Evolutionary conservation across 2,888 invertebrate genomes (phyloP).

Genomic region (Heliconius cydno): DNA sequence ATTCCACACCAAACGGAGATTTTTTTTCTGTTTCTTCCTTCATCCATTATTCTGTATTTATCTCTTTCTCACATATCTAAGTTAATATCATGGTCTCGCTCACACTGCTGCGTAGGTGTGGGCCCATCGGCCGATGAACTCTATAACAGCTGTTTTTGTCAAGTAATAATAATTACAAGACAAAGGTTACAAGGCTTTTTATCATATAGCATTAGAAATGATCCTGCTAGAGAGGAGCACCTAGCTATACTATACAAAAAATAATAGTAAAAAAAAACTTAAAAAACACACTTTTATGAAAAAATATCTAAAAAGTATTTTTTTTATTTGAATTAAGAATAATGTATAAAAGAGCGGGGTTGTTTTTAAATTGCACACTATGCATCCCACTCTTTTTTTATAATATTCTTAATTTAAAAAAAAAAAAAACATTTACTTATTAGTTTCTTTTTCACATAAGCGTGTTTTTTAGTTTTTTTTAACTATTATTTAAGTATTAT

Average conservation of each 20-base stretch:
- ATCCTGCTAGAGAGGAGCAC: not conserved
- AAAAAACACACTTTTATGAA: too few relatives aligned
- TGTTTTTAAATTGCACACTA: too few relatives aligned
- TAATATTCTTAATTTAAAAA: too few relatives aligned
- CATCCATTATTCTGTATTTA: constrained; percentile 52
- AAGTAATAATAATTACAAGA: constrained; percentile 47
- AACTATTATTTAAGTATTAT: too few relatives aligned
- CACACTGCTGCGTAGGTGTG: constrained; percentile 59
- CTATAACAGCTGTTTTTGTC: constrained; percentile 66
- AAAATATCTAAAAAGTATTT: too few relatives aligned
- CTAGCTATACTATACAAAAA: not conserved
- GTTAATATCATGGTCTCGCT: constrained; percentile 50
- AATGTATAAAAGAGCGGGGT: too few relatives aligned
- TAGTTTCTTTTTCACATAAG: too few relatives aligned
- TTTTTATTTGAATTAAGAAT: too few relatives aligned
- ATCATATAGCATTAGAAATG: not conserved
- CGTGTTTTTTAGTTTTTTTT: too few relatives aligned
- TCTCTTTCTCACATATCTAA: constrained; percentile 50
- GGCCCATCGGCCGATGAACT: constrained; percentile 66
- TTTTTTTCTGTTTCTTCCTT: constrained; percentile 58
- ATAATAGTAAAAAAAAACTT: too few relatives aligned
- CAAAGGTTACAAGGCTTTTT: constrained; percentile 24
- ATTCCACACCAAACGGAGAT: constrained; percentile 57
- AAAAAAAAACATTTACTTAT: too few relatives aligned
- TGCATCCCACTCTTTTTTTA: too few relatives aligned